phyloP scores from a whole-genome alignment of 2,113 vertebrate genomes.

The Grallaria varia region DNA sequence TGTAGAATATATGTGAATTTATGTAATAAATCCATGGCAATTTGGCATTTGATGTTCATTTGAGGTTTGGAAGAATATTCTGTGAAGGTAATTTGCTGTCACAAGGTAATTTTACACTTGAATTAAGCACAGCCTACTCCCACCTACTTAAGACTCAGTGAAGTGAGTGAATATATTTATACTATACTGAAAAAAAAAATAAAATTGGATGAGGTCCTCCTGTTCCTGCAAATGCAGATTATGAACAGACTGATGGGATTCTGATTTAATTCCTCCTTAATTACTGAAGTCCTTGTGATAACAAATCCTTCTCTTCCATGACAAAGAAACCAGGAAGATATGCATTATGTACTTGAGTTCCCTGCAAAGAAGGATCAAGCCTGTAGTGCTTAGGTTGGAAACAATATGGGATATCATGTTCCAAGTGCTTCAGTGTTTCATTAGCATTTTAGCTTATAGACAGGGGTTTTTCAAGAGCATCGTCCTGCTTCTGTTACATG shows the following conservation, averaged over 20 bases:
- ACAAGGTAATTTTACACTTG: not conserved
- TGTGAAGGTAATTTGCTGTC: not conserved
- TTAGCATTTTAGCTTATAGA: not conserved
- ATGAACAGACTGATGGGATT: not conserved
- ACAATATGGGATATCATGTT: not conserved
- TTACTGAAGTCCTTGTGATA: not conserved
- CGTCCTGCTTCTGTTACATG: not conserved
- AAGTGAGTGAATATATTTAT: not conserved
- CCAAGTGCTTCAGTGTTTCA: not conserved
- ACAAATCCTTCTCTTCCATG: not conserved
- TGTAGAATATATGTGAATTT: not conserved
- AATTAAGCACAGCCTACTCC: not conserved
- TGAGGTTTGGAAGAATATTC: not conserved
- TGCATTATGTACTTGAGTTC: not conserved
- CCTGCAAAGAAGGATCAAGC: not conserved
- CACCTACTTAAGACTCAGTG: not conserved
- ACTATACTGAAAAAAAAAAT: not conserved
- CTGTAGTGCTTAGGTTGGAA: not conserved
- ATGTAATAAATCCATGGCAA: not conserved
- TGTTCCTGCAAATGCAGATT: not conserved
- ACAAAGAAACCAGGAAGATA: not conserved
- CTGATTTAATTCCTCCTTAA: not conserved
- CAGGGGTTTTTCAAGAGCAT: not conserved
- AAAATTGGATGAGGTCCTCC: not conserved
- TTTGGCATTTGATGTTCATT: not conserved